Evolutionary conservation across 1,140 invertebrate genomes (phyloP), one percentile per base, ranked within the genome.

Genomic region (Drosophila littoralis): DNA sequence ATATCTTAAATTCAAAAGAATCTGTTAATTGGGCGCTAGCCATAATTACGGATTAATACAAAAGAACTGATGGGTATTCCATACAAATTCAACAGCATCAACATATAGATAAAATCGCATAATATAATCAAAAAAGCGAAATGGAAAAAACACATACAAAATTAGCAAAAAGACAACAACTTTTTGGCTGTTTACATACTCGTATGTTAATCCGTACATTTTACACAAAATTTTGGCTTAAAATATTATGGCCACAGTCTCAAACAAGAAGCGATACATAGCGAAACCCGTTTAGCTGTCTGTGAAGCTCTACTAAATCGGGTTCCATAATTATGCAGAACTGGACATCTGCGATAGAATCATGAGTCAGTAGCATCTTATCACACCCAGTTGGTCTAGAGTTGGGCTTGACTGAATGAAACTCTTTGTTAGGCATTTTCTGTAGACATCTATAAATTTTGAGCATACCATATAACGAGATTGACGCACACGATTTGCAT

Each of bases 401-500:
- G 15, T 8, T 35, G 15, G 17, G 8, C 6, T 52, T 15, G 52
- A 43, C 38, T 60, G 40, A 73, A 60, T 54, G 42, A 22, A 42
- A 46, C 55, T 68, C 55, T 48, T 68, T 67, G 46, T 67, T 59
- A 12, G 36, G 8, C 15, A 13, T 38, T 5, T 28, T 28, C 5
- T 32, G 6, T 15, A 42, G 42, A 40, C 51, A 52, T 22, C 54
- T 45, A 40, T 42, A 50, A 51, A 68, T 68, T 43, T 48, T 13
- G 15, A 6, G 45, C 17, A 22, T 28, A 22, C 13, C 6, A 48
- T 36, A 28, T 33, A 50, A 60, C 48, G 46, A 61, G 17, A 46
- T 38, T 15, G 42, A 28, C 38, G 50, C 58, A 45, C 42, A 52
- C 28, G 43, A 73, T 73, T 67, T 40, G 50, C 64, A 60, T 73